Conservation (phyloP, 23 tunicate species). For the Ascidia mentula region DNA sequence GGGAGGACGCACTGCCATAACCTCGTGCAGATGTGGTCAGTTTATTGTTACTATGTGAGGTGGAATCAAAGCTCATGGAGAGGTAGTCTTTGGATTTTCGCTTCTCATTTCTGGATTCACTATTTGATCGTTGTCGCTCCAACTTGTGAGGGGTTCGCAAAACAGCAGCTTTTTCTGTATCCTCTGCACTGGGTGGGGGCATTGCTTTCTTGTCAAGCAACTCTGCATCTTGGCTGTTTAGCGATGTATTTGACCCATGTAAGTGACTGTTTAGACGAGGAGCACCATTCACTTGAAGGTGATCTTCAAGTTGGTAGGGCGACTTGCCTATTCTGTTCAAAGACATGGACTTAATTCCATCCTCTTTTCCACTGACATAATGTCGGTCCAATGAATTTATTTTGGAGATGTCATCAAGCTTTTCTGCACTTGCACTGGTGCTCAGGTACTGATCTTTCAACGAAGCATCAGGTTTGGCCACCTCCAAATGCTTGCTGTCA, state of each 20-base stretch:
- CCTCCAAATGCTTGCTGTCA: neutral
- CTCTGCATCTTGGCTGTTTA: neutral
- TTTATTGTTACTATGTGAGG: neutral
- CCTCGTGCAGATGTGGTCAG: neutral
- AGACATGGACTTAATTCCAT: neutral
- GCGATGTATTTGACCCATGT: neutral
- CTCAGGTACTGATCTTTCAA: neutral
- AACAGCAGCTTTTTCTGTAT: neutral
- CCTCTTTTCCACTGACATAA: conserved; percentile 1
- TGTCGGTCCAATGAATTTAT: neutral
- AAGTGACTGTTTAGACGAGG: neutral
- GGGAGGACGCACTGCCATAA: conserved; percentile 51
- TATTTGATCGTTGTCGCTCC: conserved; percentile 40
- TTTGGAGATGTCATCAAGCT: neutral
- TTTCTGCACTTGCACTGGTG: neutral
- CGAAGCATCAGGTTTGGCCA: neutral
- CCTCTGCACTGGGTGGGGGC: conserved; percentile 4
- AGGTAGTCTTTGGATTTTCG: conserved; percentile 11
- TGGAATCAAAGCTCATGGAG: conserved; percentile 14
- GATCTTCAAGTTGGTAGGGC: neutral
- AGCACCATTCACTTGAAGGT: neutral
- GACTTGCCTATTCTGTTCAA: neutral
- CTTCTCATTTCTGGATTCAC: conserved; percentile 24
- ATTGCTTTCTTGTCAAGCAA: neutral
- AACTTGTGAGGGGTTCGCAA: neutral